A percentile compares a stretch with the other conserved stretches of the same genome.
Evolutionary conservation across 2,113 vertebrate genomes (phyloP).

Genomic region (Amia ocellicauda): DNA sequence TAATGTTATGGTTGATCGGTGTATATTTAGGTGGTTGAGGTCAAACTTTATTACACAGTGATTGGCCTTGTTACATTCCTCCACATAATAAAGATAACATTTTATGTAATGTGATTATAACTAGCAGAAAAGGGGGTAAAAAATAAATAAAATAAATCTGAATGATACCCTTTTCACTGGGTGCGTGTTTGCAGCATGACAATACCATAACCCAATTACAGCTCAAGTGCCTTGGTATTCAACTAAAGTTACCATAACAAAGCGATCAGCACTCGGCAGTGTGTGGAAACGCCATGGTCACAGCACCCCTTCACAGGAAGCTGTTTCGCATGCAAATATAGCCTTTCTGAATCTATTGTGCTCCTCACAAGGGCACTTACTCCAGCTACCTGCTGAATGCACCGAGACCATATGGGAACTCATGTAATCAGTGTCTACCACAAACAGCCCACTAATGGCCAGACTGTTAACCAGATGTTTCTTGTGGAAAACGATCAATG

Average conservation of each 20-base stretch:
- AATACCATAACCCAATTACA: neutral
- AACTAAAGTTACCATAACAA: constrained; percentile 9
- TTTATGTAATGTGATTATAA: too few species aligned
- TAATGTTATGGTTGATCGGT: too few species aligned
- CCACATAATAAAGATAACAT: too few species aligned
- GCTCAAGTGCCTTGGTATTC: neutral
- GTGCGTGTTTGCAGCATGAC: neutral
- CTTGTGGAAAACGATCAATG: constrained; percentile 67
- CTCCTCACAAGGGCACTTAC: neutral
- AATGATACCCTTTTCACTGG: neutral
- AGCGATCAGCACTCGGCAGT: neutral
- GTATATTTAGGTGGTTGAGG: too few species aligned
- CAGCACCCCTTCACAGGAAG: constrained; percentile 48
- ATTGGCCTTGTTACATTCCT: too few species aligned
- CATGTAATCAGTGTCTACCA: constrained; percentile 58
- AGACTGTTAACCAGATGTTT: constrained; percentile 49
- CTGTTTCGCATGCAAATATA: constrained; percentile 64
- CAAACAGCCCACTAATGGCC: constrained; percentile 53
- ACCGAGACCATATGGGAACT: constrained; percentile 9
- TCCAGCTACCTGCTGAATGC: constrained; percentile 15
- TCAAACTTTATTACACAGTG: too few species aligned
- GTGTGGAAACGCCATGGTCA: neutral
- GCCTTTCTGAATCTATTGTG: constrained; percentile 41
- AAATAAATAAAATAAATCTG: too few species aligned
- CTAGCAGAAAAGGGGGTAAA: too few species aligned